Evolutionary conservation across 2,888 invertebrate genomes (phyloP), one percentile per base, ranked within the genome.

Genomic region (Temnothorax ravouxi): DNA sequence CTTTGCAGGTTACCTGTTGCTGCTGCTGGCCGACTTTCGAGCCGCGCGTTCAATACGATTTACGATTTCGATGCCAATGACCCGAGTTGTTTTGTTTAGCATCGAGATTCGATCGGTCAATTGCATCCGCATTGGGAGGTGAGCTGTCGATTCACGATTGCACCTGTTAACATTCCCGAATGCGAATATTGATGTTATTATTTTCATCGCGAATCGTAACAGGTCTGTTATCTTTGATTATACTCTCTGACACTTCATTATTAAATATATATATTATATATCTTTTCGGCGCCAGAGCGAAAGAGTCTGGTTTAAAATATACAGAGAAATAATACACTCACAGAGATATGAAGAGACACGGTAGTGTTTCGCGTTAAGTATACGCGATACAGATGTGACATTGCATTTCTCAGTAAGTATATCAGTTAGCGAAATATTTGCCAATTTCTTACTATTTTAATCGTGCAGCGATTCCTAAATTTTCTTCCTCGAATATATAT

Each of bases 31-130:
- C 72, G 47, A 72, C 47, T 80, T 72, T 50, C 59, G 13, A 25
- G n/a, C 25, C 25, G 25, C 25, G 25, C 52, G 62, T 11, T 52
- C 64, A 34, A 34, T 34, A 29, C 54, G 71, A 71, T 79, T 79
- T 75, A 75, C n/a, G 47, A 62, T 76, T 79, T 47, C 34, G 47
- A 71, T 59, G 44, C 38, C 71, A 38, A 59, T 71, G 71, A 71
- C 71, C 59, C 38, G 25, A 15, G 25, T 61, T 72, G 56, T 72
- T 80, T 80, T 72, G 72, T 61, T 80, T 72, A 72, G 25, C 59
- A 21, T 71, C 34, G 59, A 59, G 59, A 80, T 59, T 34, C 34
- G 47, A 79, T 71, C 72, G 15, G 15, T 18, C 34, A 71, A 59
- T 66, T 66, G 66, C 66, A 47, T 66, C 25, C 11, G 47, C 47